Evolutionary conservation across 2,888 invertebrate genomes (phyloP), one percentile per base, ranked within the genome.

Genomic region (Eupithecia dodoneata): DNA sequence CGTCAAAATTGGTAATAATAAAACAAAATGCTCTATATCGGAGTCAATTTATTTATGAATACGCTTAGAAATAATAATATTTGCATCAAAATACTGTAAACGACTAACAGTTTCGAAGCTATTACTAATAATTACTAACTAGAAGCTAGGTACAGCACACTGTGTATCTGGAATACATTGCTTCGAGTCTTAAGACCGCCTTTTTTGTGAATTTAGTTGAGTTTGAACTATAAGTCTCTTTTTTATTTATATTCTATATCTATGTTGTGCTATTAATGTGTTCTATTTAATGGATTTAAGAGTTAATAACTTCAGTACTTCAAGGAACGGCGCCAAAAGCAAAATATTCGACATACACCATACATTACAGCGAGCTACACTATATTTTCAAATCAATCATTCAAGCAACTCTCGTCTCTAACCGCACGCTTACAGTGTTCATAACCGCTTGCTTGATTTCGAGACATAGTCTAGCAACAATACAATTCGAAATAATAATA

Each of bases 41-140:
- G 93, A 94, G 93, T 95, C 94, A 94, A 94, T 94, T 94, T 95
- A 94, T 94, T 94, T 94, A 94, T 87, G 92, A 94, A 93, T 94
- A 95, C 92, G 92, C 93, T 94, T 94, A 93, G 90, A 90, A 93
- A 93, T 93, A 92, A 93, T 93, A 94, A 94, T 94, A 94, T 94
- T 94, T 94, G 93, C 95, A 94, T 94, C 92, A 91, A 93, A 94
- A 94, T 93, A 94, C 94, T 94, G 95, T 92, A 91, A 93, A 94
- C 93, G 91, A 91, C 93, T 93, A 92, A 92, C 91, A 90, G 92
- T 93, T 92, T 87, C 88, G 87, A 93, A 93, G 93, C 94, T 92
- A 91, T 76, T 79, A 79, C 79, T 78, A 72, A 83, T 94, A 92
- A 91, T 76, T 79, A 82, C 79, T 73, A 71, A 83, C 88, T 91